Conservation (phyloP, 2,113 vertebrate species). For the Rissa tridactyla region DNA sequence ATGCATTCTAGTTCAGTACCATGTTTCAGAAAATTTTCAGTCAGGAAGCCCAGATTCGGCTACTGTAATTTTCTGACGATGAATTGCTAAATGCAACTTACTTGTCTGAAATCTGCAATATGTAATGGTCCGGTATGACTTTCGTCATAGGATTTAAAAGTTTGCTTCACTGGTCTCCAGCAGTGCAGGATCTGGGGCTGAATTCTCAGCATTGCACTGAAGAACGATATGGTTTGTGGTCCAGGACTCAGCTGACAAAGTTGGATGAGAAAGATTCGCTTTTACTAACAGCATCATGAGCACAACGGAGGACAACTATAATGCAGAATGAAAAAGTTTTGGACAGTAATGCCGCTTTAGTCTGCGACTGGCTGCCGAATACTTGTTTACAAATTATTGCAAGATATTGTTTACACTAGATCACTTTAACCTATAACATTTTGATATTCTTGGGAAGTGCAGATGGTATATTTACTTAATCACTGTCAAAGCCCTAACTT, state of each 20-base stretch:
- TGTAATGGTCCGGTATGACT: conserved; percentile 34
- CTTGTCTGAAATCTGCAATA: conserved; percentile 71
- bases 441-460: conserved; percentile 52
- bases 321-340: background rate
- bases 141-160: conserved; percentile 61
- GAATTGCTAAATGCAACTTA: background rate
- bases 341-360: background rate
- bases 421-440: conserved; percentile 54
- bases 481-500: conserved; percentile 37
- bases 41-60: background rate
- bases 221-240: conserved; percentile 14
- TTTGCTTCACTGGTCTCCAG: conserved; percentile 68
- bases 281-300: background rate
- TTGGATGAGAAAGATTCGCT: background rate
- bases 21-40: background rate
- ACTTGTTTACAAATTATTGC: conserved; percentile 34
- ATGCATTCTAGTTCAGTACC: background rate
- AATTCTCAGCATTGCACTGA: conserved; percentile 62
- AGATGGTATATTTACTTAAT: conserved; percentile 56
- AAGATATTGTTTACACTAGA: conserved; percentile 45
- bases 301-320: background rate
- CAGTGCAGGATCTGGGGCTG: conserved; percentile 60
- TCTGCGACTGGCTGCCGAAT: background rate
- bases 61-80: background rate
- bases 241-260: conserved; percentile 60